Evolutionary conservation across 2,797 vertebrate species (phyloP).

Genomic region (Pachyuromys duprasi): DNA sequence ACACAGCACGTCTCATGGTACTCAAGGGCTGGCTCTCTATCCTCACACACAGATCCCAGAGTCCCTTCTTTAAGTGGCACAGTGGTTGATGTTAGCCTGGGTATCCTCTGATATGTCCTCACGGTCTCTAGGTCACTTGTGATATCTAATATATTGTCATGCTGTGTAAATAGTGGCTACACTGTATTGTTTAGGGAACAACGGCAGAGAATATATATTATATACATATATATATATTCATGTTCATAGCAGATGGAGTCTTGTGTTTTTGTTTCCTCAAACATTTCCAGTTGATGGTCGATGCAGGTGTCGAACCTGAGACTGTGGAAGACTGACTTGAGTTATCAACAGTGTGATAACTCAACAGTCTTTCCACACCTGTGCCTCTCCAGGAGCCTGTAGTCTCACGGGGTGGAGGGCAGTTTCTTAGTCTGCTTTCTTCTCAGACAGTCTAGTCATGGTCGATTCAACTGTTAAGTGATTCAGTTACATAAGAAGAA

Average conservation of each 20-base stretch:
- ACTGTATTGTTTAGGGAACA: neutral
- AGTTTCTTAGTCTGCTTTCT: slow-evolving; percentile 36
- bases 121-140: neutral
- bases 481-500: slow-evolving; percentile 56
- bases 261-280: neutral
- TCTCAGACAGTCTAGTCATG: slow-evolving; percentile 26
- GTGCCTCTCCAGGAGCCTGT: neutral
- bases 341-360: neutral
- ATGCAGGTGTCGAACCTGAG: neutral
- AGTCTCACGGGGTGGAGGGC: neutral
- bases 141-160: neutral
- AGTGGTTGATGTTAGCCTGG: neutral
- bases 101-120: neutral
- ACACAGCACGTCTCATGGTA: neutral
- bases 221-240: too few species aligned
- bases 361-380: neutral
- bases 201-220: neutral
- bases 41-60: neutral
- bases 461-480: slow-evolving; percentile 54
- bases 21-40: too few species aligned
- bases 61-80: neutral
- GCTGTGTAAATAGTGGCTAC: neutral
- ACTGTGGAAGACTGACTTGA: neutral
- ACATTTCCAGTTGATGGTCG: neutral
- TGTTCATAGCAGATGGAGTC: too few species aligned